phyloP scores from a whole-genome alignment of 2,888 invertebrate genomes.

The Hydrotaea diabolus region DNA sequence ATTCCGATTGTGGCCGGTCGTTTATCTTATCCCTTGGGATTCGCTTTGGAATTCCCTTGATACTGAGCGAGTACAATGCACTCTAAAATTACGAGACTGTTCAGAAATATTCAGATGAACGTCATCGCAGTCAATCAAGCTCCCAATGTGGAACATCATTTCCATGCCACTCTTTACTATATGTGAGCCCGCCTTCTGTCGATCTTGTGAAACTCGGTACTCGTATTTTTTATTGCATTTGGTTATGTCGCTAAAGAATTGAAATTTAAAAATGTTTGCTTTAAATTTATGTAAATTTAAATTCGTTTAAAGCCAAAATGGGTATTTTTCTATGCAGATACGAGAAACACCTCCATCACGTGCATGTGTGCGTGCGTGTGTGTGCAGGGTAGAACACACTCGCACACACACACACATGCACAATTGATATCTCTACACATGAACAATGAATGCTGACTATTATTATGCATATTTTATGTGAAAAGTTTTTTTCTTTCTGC shows the following conservation, averaged over 20 bases:
- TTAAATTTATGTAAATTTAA: slow-evolving; percentile 37
- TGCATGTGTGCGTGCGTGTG: neutral
- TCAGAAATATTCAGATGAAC: too few species aligned
- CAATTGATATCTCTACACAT: slow-evolving; percentile 39
- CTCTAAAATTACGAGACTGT: too few species aligned
- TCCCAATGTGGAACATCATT: too few species aligned
- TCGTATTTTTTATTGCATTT: too few species aligned
- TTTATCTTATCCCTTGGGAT: too few species aligned
- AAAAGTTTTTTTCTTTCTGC: slow-evolving; percentile 57
- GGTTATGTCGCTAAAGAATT: neutral
- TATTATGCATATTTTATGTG: slow-evolving; percentile 66
- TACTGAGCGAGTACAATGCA: too few species aligned
- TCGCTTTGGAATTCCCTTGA: too few species aligned
- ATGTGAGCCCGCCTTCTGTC: too few species aligned
- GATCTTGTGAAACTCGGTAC: too few species aligned
- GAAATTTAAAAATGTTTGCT: neutral
- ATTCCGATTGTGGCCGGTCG: too few species aligned
- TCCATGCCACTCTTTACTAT: too few species aligned
- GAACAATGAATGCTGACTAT: slow-evolving; percentile 58
- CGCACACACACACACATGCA: slow-evolving; percentile 8
- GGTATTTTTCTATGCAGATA: neutral
- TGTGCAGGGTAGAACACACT: neutral
- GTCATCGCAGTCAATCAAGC: too few species aligned
- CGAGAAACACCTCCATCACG: neutral
- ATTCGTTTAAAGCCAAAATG: slow-evolving; percentile 1